Evolutionary conservation across 2,797 vertebrate genomes (phyloP).

Genomic region (Atherinosoma microstoma): DNA sequence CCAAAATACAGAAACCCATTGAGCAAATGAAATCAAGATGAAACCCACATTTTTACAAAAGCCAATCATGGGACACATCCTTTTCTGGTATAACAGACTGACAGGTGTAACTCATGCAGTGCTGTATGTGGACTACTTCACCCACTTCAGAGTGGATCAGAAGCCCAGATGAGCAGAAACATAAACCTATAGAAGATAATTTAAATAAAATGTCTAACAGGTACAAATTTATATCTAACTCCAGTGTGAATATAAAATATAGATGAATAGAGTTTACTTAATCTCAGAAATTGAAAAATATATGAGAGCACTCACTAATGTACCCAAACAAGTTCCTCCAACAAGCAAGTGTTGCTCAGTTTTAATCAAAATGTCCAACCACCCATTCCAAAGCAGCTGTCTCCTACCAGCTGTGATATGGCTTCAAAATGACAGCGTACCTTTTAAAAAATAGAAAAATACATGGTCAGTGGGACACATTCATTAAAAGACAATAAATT

Average conservation of each 20-base stretch:
- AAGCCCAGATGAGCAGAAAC: slow-evolving; percentile 7
- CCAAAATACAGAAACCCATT: too few relatives aligned
- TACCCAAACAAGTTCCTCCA: slow-evolving; percentile 24
- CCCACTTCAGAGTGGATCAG: slow-evolving; percentile 16
- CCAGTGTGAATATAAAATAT: too few relatives aligned
- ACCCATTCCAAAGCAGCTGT: slow-evolving; percentile 35
- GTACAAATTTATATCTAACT: neutral
- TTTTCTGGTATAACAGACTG: slow-evolving; percentile 33
- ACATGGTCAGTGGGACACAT: neutral
- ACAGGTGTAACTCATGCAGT: slow-evolving; percentile 36
- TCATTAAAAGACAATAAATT: neutral
- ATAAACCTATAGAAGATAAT: neutral
- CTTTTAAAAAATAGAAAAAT: neutral
- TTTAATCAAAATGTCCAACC: slow-evolving; percentile 48
- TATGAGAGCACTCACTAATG: slow-evolving; percentile 24
- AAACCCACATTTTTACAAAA: slow-evolving; percentile 16
- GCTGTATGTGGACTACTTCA: slow-evolving; percentile 34
- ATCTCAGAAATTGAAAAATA: slow-evolving; percentile 34
- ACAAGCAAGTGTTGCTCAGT: slow-evolving; percentile 36
- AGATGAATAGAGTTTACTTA: slow-evolving; percentile 22
- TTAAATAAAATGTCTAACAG: neutral
- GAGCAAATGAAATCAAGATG: neutral
- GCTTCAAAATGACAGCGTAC: neutral
- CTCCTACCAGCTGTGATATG: slow-evolving; percentile 6
- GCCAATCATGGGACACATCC: slow-evolving; percentile 24